These are phyloP conservation scores for Ceraclea dissimilis DNA, from an alignment of 2,888 invertebrate species.

Conservation along the genomic window DNA sequence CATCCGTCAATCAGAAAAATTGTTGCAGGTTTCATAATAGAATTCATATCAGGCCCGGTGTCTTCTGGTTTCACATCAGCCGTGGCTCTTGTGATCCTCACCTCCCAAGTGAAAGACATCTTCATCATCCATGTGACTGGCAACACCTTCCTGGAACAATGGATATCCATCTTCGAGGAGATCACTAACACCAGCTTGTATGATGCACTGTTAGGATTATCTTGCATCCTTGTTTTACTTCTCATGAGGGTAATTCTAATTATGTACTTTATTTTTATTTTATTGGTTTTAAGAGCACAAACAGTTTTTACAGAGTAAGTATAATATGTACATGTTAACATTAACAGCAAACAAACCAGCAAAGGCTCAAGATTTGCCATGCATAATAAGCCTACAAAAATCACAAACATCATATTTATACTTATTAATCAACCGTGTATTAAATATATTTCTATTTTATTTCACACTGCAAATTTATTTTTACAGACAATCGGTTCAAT, in stretches of 20 bases:
- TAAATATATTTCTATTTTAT: no score
- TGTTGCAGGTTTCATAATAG: constrained; percentile 66
- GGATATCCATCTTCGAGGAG: constrained; percentile 62
- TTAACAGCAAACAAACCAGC: no score
- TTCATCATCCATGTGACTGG: constrained; percentile 66
- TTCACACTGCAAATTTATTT: no score
- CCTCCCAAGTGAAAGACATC: constrained; percentile 81
- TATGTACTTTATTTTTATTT: no score
- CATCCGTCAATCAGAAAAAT: neutral
- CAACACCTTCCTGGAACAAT: constrained; percentile 69
- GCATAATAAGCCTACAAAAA: no score
- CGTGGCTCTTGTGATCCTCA: constrained; percentile 79
- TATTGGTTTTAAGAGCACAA: no score
- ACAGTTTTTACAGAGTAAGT: no score
- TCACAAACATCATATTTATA: no score
- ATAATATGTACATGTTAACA: no score
- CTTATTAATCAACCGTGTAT: no score
- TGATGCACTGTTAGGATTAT: constrained; percentile 68
- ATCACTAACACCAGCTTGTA: constrained; percentile 57
- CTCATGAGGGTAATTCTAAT: constrained; percentile 57
- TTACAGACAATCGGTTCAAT: no score
- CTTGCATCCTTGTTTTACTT: constrained; percentile 67
- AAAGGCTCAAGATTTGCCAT: no score
- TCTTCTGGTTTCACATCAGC: constrained; percentile 86
- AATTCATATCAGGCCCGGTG: constrained; percentile 86